These are phyloP conservation scores for Aphelinus atriplicis DNA, from an alignment of 1,140 invertebrate genomes.

Conservation along the genomic window DNA sequence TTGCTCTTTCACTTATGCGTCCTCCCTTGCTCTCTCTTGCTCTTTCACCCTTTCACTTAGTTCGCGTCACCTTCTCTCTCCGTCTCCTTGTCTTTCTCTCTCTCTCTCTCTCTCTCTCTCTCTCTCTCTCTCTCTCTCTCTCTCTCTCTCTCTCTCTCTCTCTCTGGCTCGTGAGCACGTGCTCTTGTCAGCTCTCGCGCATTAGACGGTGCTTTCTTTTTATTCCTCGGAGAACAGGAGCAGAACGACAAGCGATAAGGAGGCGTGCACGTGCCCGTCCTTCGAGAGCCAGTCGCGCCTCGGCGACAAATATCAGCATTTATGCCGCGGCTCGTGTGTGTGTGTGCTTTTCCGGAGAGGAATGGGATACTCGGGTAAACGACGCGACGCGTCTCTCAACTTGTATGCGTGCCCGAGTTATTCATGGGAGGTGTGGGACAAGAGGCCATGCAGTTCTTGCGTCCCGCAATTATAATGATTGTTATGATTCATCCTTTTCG, in stretches of 20 bases:
- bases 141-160: not conserved
- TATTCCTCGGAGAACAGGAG: constrained; percentile 39
- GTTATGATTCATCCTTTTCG: no score
- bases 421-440: no score
- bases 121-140: not conserved
- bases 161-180: constrained; percentile 18
- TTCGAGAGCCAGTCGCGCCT: no score
- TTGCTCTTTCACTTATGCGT: not conserved
- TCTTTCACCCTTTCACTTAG: constrained; percentile 40
- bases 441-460: no score
- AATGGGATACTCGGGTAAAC: no score
- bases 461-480: no score
- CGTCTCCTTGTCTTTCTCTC: not conserved
- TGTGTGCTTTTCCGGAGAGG: no score
- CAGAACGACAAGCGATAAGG: constrained; percentile 46
- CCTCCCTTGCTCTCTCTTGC: constrained; percentile 24
- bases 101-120: not conserved
- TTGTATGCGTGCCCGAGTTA: no score
- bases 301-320: constrained; percentile 1
- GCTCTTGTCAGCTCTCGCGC: constrained; percentile 4
- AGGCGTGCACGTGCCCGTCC: constrained; percentile 43
- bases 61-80: not conserved
- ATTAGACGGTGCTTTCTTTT: constrained; percentile 43
- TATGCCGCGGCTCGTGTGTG: not conserved
- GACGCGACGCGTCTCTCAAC: no score